Conservation (phyloP, 1,140 invertebrate genomes). For the Conus ventricosus region DNA sequence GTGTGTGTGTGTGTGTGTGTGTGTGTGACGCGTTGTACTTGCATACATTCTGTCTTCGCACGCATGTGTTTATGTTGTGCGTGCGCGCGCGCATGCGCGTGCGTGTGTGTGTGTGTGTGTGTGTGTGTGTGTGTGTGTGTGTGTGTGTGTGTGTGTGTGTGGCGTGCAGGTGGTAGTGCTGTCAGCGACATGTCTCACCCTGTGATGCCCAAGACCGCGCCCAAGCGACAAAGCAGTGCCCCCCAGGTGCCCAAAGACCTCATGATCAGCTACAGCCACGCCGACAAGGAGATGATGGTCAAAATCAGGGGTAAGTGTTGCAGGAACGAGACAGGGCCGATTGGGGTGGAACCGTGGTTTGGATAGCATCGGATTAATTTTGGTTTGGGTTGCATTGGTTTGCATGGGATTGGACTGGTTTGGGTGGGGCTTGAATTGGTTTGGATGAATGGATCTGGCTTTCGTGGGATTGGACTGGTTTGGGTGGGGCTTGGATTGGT, state of each 20-base stretch:
- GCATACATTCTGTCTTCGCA: too few species aligned
- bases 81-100: too few species aligned
- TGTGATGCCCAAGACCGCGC: neutral
- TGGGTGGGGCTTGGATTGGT: too few species aligned
- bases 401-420: neutral
- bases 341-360: neutral
- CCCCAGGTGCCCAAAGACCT: conserved; percentile 52
- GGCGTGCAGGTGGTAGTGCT: neutral
- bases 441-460: neutral
- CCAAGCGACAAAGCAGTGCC: neutral
- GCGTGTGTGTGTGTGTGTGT: too few species aligned
- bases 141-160: neutral
- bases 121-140: neutral
- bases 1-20: neutral
- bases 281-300: conserved; percentile 62
- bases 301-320: conserved; percentile 59
- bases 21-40: neutral
- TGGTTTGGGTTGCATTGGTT: neutral
- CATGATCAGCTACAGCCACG: conserved; percentile 70
- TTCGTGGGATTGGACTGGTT: neutral
- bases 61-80: too few species aligned
- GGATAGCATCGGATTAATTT: neutral
- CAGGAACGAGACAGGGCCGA: too few species aligned
- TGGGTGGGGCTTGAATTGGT: too few species aligned
- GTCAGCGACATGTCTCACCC: conserved; percentile 11